Evolutionary conservation across 2,888 invertebrate genomes (phyloP), one percentile per base, ranked within the genome.

Genomic region (Erebia palarica): DNA sequence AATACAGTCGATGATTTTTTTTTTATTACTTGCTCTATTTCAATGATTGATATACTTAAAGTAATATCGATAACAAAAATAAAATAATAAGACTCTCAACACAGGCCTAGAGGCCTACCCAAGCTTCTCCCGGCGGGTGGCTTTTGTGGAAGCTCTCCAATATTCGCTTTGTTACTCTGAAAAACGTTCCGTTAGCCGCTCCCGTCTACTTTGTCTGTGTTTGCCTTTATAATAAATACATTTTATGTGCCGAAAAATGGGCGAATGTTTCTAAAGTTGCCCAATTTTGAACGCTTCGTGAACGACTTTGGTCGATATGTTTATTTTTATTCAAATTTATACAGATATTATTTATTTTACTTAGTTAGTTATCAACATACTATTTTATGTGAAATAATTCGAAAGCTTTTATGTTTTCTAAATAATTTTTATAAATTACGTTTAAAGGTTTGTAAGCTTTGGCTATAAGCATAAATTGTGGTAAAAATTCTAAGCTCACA

Each of bases 91-190:
- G 68, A 71, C 76, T 72, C 44, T 74, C 27, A 71, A 71, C 68
- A 58, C 81, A 78, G 73, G 80, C 76, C 81, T 80, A 78, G 69
- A 77, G 73, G 80, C 76, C 81, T 80, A 78, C 69, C 75, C 36
- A 67, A 74, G 75, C 79, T 71, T 75, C 81, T 79, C 81, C 82
- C 80, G 81, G 75, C 85, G 85, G 83, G 84, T 87, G 88, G 86
- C 90, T 92, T 92, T 92, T 92, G 90, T 90, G 89, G 85, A 85
- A 85, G 82, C 89, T 88, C 92, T 92, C 91, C 91, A 91, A 92
- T 93, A 92, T 90, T 92, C 92, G 90, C 93, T 93, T 92, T 92
- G 92, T 92, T 92, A 91, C 89, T 84, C 84, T 84, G 90, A 85
- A 90, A 88, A 88, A 89, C 84, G 85, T 87, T 85, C 88, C 83